Evolutionary conservation across 2,797 vertebrate species (phyloP), one percentile per base, ranked within the genome.

Genomic region (Galaxias olidus): DNA sequence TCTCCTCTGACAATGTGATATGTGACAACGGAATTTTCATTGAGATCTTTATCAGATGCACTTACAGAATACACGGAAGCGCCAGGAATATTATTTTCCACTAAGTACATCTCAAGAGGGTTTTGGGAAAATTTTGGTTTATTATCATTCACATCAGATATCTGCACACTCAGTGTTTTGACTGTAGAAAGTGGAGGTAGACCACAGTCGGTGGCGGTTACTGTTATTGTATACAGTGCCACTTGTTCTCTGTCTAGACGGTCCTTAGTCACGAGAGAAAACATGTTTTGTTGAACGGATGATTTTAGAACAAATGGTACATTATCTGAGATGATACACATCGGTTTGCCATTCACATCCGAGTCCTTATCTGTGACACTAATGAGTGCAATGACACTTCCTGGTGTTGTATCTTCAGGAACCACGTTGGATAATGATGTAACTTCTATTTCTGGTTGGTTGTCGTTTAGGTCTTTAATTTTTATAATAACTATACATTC

Each of bases 311-410:
- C 76, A 63, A 86, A 86, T 0, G 84, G 82, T 0, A 68, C 61
- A 4, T 74, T 55, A 0, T 61, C 8, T 0, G 20, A 51, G 10
- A 81, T 59, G 82, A 76, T 82, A 0, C 90, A 93, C 13, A 79
- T 78, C 46, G 93, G 88, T 8, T 84, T 85, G 0, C 93, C 93
- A 0, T 94, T 95, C 18, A 82, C 72, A 0, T 91, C 92, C 0
- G 91, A 91, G 65, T 96, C 95, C 1, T 79, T 82, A 66, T 97
- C 95, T 1, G 77, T 89, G 2, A 96, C 88, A 0, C 86, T 93
- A 13, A 97, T 85, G 0, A 96, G 86, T 0, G 94, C 93, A 0
- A 96, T 89, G 4, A 93, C 90, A 0, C 93, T 94, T 0, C 93
- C 89, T 0, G 87, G 84, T 4, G 83, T 87, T 2, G 84, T 74